Percentiles rank a stretch among this genome's conserved stretches.
Evolutionary conservation across 2,797 vertebrate species (phyloP).

Genomic region (Nyctalus aviator): DNA sequence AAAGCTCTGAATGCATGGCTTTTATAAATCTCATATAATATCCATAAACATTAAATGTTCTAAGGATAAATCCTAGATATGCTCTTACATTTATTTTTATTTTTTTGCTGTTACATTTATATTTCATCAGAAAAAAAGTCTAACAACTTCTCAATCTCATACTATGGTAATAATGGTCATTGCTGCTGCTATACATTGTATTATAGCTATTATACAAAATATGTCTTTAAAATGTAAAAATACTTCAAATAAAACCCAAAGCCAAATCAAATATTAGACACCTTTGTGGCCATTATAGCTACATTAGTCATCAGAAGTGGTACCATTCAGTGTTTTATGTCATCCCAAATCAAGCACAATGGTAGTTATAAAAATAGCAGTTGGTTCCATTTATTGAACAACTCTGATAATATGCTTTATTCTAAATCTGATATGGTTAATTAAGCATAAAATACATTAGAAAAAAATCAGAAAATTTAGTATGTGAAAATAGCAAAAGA

Average conservation of each 20-base stretch:
- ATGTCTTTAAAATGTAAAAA: constrained; percentile 40
- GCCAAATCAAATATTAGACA: constrained; percentile 24
- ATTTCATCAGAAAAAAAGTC: constrained; percentile 30
- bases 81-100: neutral
- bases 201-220: neutral
- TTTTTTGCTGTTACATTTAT: neutral
- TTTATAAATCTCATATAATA: neutral
- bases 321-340: neutral
- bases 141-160: constrained; percentile 1
- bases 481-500: constrained; percentile 11
- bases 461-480: constrained; percentile 51
- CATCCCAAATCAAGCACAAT: constrained; percentile 14
- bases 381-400: constrained; percentile 22
- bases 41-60: constrained; percentile 42
- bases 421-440: constrained; percentile 23
- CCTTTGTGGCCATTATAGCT: neutral
- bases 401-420: neutral
- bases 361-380: neutral
- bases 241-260: constrained; percentile 35
- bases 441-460: constrained; percentile 33
- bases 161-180: neutral
- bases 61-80: neutral
- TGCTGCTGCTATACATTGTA: neutral
- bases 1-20: neutral
- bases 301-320: neutral